These are phyloP conservation scores for Halictus ligatus DNA, from an alignment of 2,888 invertebrate genomes.

Conservation along the genomic window DNA sequence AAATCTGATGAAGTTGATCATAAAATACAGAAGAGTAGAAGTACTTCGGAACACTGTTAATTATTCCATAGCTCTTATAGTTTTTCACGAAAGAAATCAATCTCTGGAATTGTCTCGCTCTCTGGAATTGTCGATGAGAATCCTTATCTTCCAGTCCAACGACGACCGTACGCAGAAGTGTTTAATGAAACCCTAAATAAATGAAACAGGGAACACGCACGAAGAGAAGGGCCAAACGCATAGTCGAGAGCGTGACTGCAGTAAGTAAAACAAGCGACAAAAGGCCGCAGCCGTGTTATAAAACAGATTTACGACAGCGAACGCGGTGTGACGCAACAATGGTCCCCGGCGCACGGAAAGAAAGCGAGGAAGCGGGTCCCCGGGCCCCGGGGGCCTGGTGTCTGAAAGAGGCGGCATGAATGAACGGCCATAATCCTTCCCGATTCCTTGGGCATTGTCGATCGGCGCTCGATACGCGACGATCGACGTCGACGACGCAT, in stretches of 20 bases:
- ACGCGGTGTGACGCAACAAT: neutral
- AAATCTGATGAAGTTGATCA: too few relatives aligned
- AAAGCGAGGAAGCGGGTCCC: neutral
- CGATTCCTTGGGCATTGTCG: constrained; percentile 19
- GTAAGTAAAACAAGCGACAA: neutral
- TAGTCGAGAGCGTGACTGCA: neutral
- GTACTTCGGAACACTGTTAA: too few relatives aligned
- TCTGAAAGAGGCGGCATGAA: constrained; percentile 32
- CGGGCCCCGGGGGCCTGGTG: neutral
- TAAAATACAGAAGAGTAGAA: too few relatives aligned
- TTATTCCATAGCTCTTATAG: too few relatives aligned
- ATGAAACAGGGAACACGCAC: neutral
- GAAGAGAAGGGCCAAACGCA: neutral
- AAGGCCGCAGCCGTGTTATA: neutral
- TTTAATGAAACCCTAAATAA: neutral
- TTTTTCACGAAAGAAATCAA: too few relatives aligned
- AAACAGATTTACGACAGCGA: constrained; percentile 3
- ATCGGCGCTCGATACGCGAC: constrained; percentile 47
- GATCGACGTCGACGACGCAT: constrained; percentile 38
- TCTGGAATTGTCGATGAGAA: too few relatives aligned
- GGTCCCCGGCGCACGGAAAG: neutral
- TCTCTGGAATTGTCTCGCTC: too few relatives aligned
- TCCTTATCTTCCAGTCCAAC: neutral
- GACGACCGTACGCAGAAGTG: neutral
- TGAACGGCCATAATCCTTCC: constrained; percentile 34